Percentiles rank a stretch among this genome's conserved stretches.
phyloP scores from a whole-genome alignment of 2,797 vertebrate genomes.

The Molossus molossus region DNA sequence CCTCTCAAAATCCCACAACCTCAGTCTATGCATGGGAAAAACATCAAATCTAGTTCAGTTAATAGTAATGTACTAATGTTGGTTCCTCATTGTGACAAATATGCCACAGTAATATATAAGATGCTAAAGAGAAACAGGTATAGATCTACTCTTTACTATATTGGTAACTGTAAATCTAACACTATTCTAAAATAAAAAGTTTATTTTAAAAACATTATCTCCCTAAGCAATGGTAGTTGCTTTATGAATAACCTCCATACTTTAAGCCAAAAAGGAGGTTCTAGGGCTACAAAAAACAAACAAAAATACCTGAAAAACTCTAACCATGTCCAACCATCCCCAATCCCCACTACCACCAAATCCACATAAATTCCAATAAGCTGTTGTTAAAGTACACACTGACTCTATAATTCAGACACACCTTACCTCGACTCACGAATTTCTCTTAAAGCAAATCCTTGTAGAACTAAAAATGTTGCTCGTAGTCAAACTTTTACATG shows the following conservation, averaged over 20 bases:
- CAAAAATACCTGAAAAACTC: background rate
- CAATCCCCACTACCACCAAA: background rate
- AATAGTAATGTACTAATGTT: background rate
- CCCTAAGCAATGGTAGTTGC: background rate
- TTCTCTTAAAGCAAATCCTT: conserved; percentile 2
- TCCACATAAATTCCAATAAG: conserved; percentile 2
- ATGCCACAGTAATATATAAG: background rate
- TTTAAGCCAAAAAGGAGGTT: conserved; percentile 8
- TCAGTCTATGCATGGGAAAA: background rate
- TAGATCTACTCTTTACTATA: background rate
- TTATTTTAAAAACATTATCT: conserved; percentile 13
- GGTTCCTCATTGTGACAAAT: background rate
- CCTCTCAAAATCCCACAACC: background rate
- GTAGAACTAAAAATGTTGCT: background rate
- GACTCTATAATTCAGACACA: too few species aligned
- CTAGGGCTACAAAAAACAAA: background rate
- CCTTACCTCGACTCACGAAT: background rate
- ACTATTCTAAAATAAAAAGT: conserved; percentile 13
- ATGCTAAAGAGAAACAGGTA: background rate
- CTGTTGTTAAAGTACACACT: background rate
- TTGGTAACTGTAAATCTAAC: background rate
- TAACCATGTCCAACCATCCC: background rate
- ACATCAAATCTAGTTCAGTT: background rate
- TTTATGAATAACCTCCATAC: background rate
- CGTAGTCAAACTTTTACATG: background rate